phyloP scores from a whole-genome alignment of 2,888 invertebrate species.

The Agrochola lota region DNA sequence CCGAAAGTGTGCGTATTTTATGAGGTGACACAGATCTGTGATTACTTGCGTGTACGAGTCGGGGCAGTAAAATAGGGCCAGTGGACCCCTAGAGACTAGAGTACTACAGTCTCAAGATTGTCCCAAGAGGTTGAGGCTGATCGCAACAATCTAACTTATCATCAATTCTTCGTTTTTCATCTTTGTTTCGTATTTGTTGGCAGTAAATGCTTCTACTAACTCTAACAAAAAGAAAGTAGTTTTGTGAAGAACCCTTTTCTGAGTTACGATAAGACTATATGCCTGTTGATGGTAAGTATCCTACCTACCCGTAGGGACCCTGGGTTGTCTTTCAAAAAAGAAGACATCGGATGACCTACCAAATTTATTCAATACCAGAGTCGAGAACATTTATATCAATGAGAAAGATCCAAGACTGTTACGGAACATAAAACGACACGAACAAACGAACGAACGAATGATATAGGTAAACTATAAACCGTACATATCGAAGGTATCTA shows the following conservation, averaged over 20 bases:
- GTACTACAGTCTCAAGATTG: neutral
- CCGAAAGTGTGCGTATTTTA: constrained; percentile 32
- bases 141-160: constrained; percentile 11
- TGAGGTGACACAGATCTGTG: constrained; percentile 40
- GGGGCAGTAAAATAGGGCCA: constrained; percentile 8
- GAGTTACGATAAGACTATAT: neutral
- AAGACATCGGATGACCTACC: neutral
- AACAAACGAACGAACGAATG: too few species aligned
- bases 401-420: too few species aligned
- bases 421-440: too few species aligned
- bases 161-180: neutral
- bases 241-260: neutral
- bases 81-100: constrained; percentile 7
- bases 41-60: constrained; percentile 22
- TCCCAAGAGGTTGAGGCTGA: constrained; percentile 14
- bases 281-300: neutral
- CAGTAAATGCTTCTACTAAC: neutral
- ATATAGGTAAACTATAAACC: too few species aligned
- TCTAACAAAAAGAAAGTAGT: neutral
- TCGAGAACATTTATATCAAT: too few species aligned
- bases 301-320: neutral
- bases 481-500: too few species aligned
- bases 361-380: too few species aligned
- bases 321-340: neutral
- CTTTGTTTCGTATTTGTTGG: neutral